These are phyloP conservation scores for Gastrophysa polygoni DNA, from an alignment of 2,888 invertebrate species.

Conservation along the genomic window DNA sequence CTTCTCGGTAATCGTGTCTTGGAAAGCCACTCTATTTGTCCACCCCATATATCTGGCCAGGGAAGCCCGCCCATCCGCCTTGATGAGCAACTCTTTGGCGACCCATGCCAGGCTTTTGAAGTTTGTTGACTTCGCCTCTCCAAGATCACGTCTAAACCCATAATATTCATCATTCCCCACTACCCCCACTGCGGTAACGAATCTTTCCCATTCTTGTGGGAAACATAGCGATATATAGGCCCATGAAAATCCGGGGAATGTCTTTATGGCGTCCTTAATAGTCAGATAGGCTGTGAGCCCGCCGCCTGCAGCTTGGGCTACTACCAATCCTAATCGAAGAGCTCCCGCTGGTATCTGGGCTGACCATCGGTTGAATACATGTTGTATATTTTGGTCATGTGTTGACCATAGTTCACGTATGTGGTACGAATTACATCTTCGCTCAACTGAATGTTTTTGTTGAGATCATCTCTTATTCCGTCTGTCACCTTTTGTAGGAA, in stretches of 20 bases:
- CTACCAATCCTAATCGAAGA: not conserved
- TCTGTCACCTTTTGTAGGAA: not conserved
- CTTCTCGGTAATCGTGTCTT: not conserved
- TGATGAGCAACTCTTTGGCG: not conserved
- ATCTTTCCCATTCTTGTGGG: not conserved
- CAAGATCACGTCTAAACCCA: not conserved
- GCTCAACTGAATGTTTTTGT: not conserved
- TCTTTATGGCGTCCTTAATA: constrained; percentile 18
- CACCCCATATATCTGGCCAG: not conserved
- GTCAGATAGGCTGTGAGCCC: not conserved
- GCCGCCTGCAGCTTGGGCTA: not conserved
- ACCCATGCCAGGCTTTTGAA: not conserved
- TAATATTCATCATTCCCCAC: not conserved
- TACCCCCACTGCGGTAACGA: not conserved
- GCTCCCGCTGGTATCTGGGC: not conserved
- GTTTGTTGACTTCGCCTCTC: not conserved
- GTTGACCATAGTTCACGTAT: not conserved
- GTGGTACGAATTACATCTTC: not conserved
- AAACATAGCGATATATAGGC: not conserved
- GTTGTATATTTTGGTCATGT: not conserved
- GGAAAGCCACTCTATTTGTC: not conserved
- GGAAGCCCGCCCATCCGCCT: not conserved
- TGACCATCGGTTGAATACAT: not conserved
- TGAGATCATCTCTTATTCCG: not conserved
- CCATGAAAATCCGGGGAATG: constrained; percentile 7